Base-by-base conservation (phyloP, 2,888 invertebrate genomes). In the Netelia inedita region DNA sequence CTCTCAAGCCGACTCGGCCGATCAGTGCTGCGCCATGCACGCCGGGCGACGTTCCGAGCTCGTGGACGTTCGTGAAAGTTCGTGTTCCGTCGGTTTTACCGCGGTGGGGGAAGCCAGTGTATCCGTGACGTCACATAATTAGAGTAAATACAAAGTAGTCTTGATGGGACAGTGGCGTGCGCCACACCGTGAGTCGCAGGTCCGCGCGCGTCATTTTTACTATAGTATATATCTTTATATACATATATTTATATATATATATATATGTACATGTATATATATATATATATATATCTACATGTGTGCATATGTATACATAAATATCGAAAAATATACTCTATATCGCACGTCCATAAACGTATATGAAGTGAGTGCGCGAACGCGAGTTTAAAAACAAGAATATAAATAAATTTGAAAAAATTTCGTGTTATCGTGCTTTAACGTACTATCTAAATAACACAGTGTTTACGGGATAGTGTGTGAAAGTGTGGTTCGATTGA, bases 131-230 rank as follows among this genome's bases (percentile, higher is more conserved):
- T 95, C 95, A 95, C 94, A 95, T 95, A 95, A 95, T 95, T 95
- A 95, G 95, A 95, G 95, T 95, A 95, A 95, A 95, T 95, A 95
- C 95, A 95, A 95, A 95, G 95, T 95, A 95, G 95, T 95, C 95
- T 93, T 93, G 94, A 94, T 94, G 95, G 95, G 95, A 94, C 94
- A 95, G 95, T 95, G 95, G 95, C 95, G 95, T 95, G 95, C 94
- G 94, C 94, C 94, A 93, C 93, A 93, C 92, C 93, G 91, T 91
- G 90, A 92, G 92, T 92, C 92, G 92, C 91, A 91, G 90, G 91
- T 92, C 91, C 91, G 92, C 91, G 91, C 91, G 92, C 91, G 91
- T 89, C 88, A 86, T 87, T 88, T 87, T 79, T 72, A 61, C 21
- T 63, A 35, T 63, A 55, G 55, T 65, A 21, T 21, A 59, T 10